Percentiles rank a stretch among this genome's conserved stretches.
Evolutionary conservation across 2,888 invertebrate genomes (phyloP).

Genomic region (Eupeodes latifasciatus): DNA sequence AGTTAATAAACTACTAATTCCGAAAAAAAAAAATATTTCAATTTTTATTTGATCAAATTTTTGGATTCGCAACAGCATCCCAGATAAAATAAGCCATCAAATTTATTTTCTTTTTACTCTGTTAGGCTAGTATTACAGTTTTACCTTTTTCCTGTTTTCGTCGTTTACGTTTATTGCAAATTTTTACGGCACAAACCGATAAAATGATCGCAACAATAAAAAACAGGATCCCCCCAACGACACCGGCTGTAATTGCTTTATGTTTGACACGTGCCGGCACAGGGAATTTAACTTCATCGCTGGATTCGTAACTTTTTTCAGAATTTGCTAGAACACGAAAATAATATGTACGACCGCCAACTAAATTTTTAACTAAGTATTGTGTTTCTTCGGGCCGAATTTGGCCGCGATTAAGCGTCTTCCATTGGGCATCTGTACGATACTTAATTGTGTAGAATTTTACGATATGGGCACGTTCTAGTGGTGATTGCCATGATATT

Average conservation of each 20-base stretch:
- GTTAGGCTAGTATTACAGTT: conserved; percentile 81
- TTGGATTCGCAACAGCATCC: conserved; percentile 78
- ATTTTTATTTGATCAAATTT: conserved; percentile 29
- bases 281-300: conserved; percentile 94
- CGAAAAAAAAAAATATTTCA: conserved; percentile 8
- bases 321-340: conserved; percentile 96
- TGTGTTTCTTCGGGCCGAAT: conserved; percentile 95
- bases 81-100: conserved; percentile 77
- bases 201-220: conserved; percentile 98
- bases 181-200: conserved; percentile 98
- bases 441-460: conserved; percentile 96
- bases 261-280: conserved; percentile 96
- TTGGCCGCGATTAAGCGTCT: conserved; percentile 93
- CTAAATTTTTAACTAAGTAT: conserved; percentile 96
- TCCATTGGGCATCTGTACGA: conserved; percentile 95
- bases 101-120: conserved; percentile 63
- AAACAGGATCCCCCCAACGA: conserved; percentile 98
- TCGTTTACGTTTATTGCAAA: conserved; percentile 98
- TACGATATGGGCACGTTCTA: conserved; percentile 91
- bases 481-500: conserved; percentile 94
- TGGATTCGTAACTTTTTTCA: conserved; percentile 93
- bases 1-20: conserved; percentile 44
- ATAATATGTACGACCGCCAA: conserved; percentile 95
- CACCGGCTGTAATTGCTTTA: conserved; percentile 97
- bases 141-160: conserved; percentile 99